Evolutionary conservation across 1,140 invertebrate species (phyloP).

Genomic region (Ditylenchus dipsaci): DNA sequence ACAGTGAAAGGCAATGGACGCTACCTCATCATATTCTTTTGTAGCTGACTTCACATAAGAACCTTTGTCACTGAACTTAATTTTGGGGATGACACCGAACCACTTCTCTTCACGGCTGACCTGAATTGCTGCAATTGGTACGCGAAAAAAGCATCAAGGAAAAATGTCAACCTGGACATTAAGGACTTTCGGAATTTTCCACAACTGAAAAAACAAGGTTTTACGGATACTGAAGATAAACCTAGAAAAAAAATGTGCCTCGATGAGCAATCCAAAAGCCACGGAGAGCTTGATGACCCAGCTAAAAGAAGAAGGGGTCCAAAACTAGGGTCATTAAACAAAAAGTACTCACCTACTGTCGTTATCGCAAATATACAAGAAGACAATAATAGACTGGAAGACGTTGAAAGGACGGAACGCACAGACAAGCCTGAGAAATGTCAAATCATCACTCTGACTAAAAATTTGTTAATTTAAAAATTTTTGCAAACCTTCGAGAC

Average conservation of each 20-base stretch:
- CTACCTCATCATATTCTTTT: slow-evolving; percentile 79
- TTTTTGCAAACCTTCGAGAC: slow-evolving; percentile 70
- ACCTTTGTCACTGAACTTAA: slow-evolving; percentile 84
- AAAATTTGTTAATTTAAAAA: no score
- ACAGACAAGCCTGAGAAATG: slow-evolving; percentile 74
- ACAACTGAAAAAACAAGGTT: slow-evolving; percentile 60
- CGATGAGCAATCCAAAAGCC: slow-evolving; percentile 83
- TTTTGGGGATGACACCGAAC: slow-evolving; percentile 73
- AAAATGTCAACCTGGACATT: slow-evolving; percentile 32
- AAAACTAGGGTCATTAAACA: no score
- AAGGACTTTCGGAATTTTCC: slow-evolving; percentile 89
- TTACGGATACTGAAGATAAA: neutral
- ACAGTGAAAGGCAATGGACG: no score
- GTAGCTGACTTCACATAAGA: slow-evolving; percentile 93
- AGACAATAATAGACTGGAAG: slow-evolving; percentile 87
- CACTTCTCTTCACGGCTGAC: slow-evolving; percentile 73
- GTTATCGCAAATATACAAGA: slow-evolving; percentile 90
- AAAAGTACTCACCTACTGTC: slow-evolving; percentile 73
- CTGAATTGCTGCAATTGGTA: slow-evolving; percentile 58
- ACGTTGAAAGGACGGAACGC: slow-evolving; percentile 98
- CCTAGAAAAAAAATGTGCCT: slow-evolving; percentile 59
- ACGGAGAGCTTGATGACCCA: slow-evolving; percentile 81
- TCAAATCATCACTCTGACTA: no score
- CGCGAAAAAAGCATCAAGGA: no score
- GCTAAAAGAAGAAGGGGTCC: no score